Base-by-base conservation (phyloP, 2,113 vertebrate genomes). In the Nansenia antarctica region DNA sequence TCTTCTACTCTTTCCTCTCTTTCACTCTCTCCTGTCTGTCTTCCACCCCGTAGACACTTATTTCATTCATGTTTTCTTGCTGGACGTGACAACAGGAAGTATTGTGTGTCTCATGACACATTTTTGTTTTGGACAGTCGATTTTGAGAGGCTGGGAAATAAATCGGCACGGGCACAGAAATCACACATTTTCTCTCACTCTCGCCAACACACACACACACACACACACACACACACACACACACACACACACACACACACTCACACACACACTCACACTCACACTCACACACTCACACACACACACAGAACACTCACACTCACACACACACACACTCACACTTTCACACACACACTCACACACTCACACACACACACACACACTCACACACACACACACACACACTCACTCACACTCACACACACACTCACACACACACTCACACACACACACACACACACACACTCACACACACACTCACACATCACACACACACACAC, bases 91-190 rank as follows among this genome's bases (percentile, higher is more conserved):
- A 59, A 49, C 45, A 7, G 9, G 24, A 29, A 62, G 18, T 32
- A 49, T 62, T 61, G 39, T 6, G 52, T 49, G 15, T 9, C 59
- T 60, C 14, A 12, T 70, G 67, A 47, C 52, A 47, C n/a, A n/a
- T n/a, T 35, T 63, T 11, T 14, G 63, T 35, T 14, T 49, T 26
- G 34, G 35, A 32, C 15, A 18, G n/a, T 42, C 3, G 11, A 11
- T 30, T 62, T 32, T 69, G 27, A 35, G 20, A 60, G 12, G 11
- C 15, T 60, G 29, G n/a, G 34, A 26, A 26, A 72, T 32, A 34
- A 20, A 59, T 52, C 15, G 31, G 29, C 29, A 53, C 24, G 39
- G 39, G 5, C 20, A 31, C 42, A 47, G 14, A n/a, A 15, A 47
- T 18, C 37, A n/a, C n/a, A n/a, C n/a, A n/a, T n/a, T 14, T 14